These are phyloP conservation scores for Gadus macrocephalus DNA, from an alignment of 2,113 vertebrate genomes.

Conservation along the genomic window DNA sequence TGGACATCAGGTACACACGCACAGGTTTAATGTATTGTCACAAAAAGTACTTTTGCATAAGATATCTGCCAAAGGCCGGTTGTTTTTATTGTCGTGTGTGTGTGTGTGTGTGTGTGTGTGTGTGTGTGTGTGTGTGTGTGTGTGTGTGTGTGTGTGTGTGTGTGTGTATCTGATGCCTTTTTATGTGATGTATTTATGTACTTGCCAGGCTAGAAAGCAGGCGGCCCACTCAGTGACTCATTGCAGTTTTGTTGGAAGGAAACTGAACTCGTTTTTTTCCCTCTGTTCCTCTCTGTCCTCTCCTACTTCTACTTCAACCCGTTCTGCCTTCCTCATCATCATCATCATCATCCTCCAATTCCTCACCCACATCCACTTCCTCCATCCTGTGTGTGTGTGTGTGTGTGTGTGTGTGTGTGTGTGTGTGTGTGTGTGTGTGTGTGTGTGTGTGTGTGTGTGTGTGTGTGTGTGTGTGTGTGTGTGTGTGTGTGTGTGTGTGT, in stretches of 20 bases:
- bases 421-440: constrained; percentile 26
- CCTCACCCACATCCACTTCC: background rate
- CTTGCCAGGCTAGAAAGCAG: constrained; percentile 61
- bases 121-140: constrained; percentile 34
- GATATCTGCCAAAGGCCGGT: background rate
- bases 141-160: constrained; percentile 15
- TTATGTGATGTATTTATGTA: constrained; percentile 61
- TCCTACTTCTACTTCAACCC: constrained; percentile 7
- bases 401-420: too few species aligned
- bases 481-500: constrained; percentile 8
- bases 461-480: too few species aligned
- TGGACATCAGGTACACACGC: constrained; percentile 85
- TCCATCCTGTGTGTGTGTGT: background rate
- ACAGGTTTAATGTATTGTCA: background rate
- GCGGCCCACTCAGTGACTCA: constrained; percentile 71
- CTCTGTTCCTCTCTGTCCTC: constrained; percentile 25
- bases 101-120: background rate
- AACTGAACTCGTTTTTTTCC: constrained; percentile 45
- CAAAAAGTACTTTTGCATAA: constrained; percentile 2
- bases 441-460: background rate
- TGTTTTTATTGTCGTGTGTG: constrained; percentile 15
- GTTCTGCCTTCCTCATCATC: constrained; percentile 13
- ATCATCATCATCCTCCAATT: background rate
- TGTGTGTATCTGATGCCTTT: constrained; percentile 38
- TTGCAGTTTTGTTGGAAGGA: constrained; percentile 58